These are phyloP conservation scores for Drosophila grimshawi DNA, from an alignment of 1,140 invertebrate genomes.

Conservation along the genomic window DNA sequence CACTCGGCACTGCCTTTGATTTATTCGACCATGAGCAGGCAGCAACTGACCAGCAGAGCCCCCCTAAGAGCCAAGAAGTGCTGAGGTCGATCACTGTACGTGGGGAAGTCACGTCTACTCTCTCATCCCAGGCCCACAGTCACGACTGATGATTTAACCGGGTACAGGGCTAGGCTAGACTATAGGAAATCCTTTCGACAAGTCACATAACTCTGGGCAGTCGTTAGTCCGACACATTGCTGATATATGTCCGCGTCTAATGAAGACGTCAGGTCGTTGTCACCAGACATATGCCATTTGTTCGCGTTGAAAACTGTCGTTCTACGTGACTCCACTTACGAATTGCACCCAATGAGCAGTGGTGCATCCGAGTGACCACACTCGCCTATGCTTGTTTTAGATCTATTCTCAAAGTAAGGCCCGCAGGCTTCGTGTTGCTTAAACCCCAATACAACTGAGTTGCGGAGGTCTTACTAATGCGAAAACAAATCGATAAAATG, in stretches of 20 bases:
- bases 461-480: slow-evolving; percentile 1
- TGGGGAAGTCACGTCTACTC: slow-evolving; percentile 19
- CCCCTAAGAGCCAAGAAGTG: not conserved
- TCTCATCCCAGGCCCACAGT: slow-evolving; percentile 1
- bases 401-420: not conserved
- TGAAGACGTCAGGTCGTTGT: slow-evolving; percentile 80
- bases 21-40: slow-evolving; percentile 55
- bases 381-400: slow-evolving; percentile 6
- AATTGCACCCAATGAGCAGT: slow-evolving; percentile 66
- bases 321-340: slow-evolving; percentile 74
- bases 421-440: not conserved
- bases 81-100: not conserved
- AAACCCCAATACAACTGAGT: not conserved
- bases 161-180: slow-evolving; percentile 53
- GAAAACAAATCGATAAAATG: not conserved
- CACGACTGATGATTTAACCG: slow-evolving; percentile 54
- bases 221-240: slow-evolving; percentile 54
- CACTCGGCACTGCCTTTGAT: slow-evolving; percentile 54
- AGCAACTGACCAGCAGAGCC: not conserved
- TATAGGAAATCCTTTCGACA: slow-evolving; percentile 77
- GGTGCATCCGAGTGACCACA: slow-evolving; percentile 9
- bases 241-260: slow-evolving; percentile 78
- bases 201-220: slow-evolving; percentile 67
- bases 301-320: slow-evolving; percentile 51
- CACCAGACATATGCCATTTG: slow-evolving; percentile 73